These are phyloP conservation scores for Pseudomugil gertrudae DNA, from an alignment of 2,797 vertebrate species.

Conservation along the genomic window DNA sequence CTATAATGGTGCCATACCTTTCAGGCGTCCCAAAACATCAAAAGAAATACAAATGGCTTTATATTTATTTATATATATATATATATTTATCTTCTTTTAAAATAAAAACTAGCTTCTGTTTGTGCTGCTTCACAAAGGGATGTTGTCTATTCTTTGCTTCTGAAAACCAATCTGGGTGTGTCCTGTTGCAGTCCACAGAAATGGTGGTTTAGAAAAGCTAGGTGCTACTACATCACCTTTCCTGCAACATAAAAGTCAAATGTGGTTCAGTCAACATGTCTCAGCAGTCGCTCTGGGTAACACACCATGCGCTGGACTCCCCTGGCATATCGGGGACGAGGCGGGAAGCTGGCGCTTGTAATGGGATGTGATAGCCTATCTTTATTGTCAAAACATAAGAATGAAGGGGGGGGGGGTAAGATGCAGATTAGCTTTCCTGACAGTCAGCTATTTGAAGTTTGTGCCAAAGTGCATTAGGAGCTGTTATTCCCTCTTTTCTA, in stretches of 20 bases:
- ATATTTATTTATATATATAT: too few relatives aligned
- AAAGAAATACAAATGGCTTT: neutral
- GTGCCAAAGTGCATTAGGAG: slow-evolving; percentile 85
- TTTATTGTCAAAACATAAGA: slow-evolving; percentile 88
- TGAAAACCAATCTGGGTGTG: slow-evolving; percentile 21
- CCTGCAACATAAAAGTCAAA: slow-evolving; percentile 37
- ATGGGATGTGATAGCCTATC: slow-evolving; percentile 84
- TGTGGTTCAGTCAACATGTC: slow-evolving; percentile 60
- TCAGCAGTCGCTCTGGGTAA: slow-evolving; percentile 56
- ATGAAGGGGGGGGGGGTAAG: slow-evolving; percentile 79
- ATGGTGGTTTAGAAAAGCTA: neutral
- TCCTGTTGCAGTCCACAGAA: neutral
- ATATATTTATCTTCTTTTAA: neutral
- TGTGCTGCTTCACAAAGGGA: neutral
- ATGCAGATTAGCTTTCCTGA: slow-evolving; percentile 84
- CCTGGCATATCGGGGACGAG: slow-evolving; percentile 73
- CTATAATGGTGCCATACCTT: neutral
- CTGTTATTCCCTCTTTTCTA: slow-evolving; percentile 77
- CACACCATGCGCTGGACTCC: slow-evolving; percentile 54
- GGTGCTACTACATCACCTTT: slow-evolving; percentile 27
- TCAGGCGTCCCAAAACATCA: neutral
- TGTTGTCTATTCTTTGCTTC: neutral
- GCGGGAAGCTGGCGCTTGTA: slow-evolving; percentile 78
- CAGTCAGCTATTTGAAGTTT: slow-evolving; percentile 81
- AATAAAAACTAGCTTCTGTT: neutral